Percentiles rank a stretch among this genome's conserved stretches.
These are phyloP conservation scores for Holacanthella duospinosa DNA, from an alignment of 2,888 invertebrate genomes.

Conservation along the genomic window DNA sequence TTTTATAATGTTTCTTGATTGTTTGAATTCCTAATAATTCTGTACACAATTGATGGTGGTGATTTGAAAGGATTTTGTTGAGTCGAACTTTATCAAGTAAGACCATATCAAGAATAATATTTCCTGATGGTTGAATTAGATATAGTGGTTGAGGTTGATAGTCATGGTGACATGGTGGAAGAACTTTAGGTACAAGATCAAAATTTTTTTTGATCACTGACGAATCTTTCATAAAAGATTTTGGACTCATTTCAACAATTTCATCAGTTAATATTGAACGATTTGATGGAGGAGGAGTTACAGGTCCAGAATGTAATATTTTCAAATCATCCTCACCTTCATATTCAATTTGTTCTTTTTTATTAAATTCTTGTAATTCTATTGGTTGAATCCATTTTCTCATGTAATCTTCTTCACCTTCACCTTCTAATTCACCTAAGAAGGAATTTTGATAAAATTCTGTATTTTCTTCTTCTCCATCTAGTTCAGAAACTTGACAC, in stretches of 20 bases:
- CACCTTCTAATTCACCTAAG: not conserved
- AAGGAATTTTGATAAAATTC: too few relatives aligned
- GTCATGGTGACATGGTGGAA: not conserved
- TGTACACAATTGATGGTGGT: not conserved
- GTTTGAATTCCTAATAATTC: slow-evolving; percentile 1
- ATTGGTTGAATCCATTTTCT: too few relatives aligned
- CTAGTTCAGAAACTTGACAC: not conserved
- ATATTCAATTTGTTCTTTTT: too few relatives aligned
- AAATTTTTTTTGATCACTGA: too few relatives aligned
- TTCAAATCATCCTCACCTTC: too few relatives aligned
- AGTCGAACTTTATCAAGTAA: not conserved
- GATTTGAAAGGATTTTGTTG: not conserved
- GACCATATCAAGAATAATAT: slow-evolving; percentile 4
- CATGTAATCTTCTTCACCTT: too few relatives aligned
- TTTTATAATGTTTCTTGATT: slow-evolving; percentile 4
- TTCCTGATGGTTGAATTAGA: not conserved
- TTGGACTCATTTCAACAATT: too few relatives aligned
- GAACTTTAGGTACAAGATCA: not conserved
- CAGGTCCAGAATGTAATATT: not conserved
- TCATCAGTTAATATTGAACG: not conserved
- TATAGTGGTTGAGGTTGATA: slow-evolving; percentile 8
- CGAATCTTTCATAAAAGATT: too few relatives aligned
- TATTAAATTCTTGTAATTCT: too few relatives aligned
- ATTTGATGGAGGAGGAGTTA: not conserved
- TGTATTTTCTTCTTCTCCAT: not conserved